These are phyloP conservation scores for Ambastaia sidthimunki DNA, from an alignment of 2,797 vertebrate species.

Conservation along the genomic window DNA sequence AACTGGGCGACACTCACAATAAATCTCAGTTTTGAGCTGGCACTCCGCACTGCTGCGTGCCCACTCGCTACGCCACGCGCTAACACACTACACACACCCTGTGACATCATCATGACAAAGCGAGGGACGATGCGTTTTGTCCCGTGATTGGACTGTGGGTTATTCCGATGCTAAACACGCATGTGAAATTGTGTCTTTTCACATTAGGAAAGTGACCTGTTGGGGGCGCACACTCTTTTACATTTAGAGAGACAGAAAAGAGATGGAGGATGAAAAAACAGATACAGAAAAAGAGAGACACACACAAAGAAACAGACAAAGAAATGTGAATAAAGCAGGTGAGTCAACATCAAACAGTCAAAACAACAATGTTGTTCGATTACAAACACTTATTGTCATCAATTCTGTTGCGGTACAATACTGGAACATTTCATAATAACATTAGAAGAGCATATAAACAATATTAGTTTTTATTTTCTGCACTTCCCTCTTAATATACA, in stretches of 20 bases:
- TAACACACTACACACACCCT: constrained; percentile 41
- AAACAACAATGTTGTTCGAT: constrained; percentile 22
- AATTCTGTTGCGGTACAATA: neutral
- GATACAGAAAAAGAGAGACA: constrained; percentile 29
- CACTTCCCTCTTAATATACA: neutral
- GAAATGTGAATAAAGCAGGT: constrained; percentile 29
- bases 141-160: constrained; percentile 49
- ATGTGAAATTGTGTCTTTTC: constrained; percentile 52
- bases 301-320: constrained; percentile 29
- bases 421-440: constrained; percentile 13
- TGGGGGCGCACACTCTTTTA: constrained; percentile 32
- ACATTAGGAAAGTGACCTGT: constrained; percentile 52
- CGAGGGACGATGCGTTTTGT: constrained; percentile 33
- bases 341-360: constrained; percentile 35
- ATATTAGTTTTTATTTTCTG: neutral
- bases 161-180: constrained; percentile 35
- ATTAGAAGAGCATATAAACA: constrained; percentile 10
- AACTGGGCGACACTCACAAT: constrained; percentile 53
- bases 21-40: constrained; percentile 58
- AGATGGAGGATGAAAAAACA: constrained; percentile 7
- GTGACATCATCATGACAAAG: constrained; percentile 56
- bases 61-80: constrained; percentile 46
- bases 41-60: constrained; percentile 45
- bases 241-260: constrained; percentile 34
- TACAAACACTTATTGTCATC: constrained; percentile 22